Evolutionary conservation across 2,797 vertebrate genomes (phyloP), one percentile per base, ranked within the genome.

Genomic region (Eospalax fontanierii): DNA sequence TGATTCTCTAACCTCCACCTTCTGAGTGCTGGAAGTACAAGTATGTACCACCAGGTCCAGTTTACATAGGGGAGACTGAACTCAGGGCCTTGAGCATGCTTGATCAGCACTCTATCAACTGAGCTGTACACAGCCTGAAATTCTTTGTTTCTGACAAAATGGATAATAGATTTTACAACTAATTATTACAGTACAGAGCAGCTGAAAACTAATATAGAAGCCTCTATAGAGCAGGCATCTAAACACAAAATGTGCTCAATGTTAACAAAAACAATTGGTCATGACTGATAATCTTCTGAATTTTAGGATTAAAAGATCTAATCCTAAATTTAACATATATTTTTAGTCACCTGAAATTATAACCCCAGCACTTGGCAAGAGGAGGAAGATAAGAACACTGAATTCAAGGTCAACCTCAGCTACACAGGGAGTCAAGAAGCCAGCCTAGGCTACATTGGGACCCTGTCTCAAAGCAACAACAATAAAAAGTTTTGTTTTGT

Each of bases 111-210:
- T 75, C 40, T 73, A 74, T 15, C 70, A 87, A n/a, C 28, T 28
- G 24, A 76, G 59, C n/a, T 61, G n/a, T 35, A 26, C 11, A 43
- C 57, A 76, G 57, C 15, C 40, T 57, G n/a, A 75, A 89, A 80
- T 26, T 50, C 38, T 89, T 71, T 26, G 35, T 28, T 54, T 88
- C 19, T 87, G 79, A 50, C 68, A 73, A 4, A 89, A 68, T 59
- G 18, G 94, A 82, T 91, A 59, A 63, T 33, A 84, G 24, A 94
- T 33, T 85, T 94, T 76, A 91, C 38, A 93, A 86, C 3, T 73
- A 50, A 88, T 82, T 11, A 38, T 78, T 57, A 84, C 7, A 82
- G 33, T 30, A 57, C 0, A 74, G 33, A 84, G 71, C 46, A 92
- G 22, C 1, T 71, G 33, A n/a, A 88, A 84, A 54, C 12, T 54